Base-by-base conservation (phyloP, 2,888 invertebrate genomes). In the Terebella lapidaria region DNA sequence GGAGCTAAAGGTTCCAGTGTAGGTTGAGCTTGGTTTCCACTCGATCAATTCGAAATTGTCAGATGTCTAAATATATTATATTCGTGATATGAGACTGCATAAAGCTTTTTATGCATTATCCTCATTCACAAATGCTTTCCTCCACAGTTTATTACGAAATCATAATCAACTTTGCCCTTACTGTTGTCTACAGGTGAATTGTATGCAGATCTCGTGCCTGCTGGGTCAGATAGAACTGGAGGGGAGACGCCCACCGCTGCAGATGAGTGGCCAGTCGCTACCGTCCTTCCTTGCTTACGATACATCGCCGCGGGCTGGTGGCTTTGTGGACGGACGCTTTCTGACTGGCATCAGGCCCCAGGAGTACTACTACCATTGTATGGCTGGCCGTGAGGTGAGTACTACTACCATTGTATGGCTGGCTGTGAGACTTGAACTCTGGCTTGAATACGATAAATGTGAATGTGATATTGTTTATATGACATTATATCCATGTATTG, bases 331-430 rank as follows among this genome's bases (percentile, higher is more conserved):
- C 70, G 93, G 94, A 0, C 86, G 99, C 10, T 99, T 99, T 77
- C 88, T 97, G 87, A 96, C 97, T 0, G 99, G 99, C n/a, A 93
- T 99, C 70, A 87, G 91, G 74, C 95, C 96, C 0, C 95, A 94
- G 81, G 97, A 99, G 76, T 95, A 95, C 79, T 99, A 95, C 83
- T 97, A 96, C 83, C 97, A 99, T 85, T 97, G 97, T 76, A 99
- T 99, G 97, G 99, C 99, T 58, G 99, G 99, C 58, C 87, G 99
- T 81, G 99, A 99, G 86, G 92, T 88, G 78, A 74, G 77, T 51
- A 25, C 27, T 60, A 15, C 42, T 35, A 35, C 42, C n/a, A n/a
- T 55, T 55, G 10, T 53, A 25, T 53, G 10, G 26, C 5, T 5
- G 26, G 5, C 26, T 53, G 5, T 25, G 5, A n/a, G n/a, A n/a